Conservation (phyloP, 2,797 vertebrate species). For the Cetoscarus ocellatus region DNA sequence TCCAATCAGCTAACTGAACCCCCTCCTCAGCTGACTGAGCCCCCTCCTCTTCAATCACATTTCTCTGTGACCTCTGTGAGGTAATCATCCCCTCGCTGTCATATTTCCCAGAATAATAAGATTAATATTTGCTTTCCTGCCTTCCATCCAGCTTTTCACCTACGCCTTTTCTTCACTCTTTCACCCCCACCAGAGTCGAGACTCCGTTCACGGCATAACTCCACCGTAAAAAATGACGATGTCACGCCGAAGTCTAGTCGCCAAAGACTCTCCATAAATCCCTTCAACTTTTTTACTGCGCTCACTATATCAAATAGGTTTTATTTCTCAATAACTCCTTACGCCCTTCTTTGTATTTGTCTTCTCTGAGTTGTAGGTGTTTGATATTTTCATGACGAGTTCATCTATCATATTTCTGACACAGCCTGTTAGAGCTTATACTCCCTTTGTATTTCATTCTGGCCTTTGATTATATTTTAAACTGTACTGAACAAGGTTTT, state of each 20-base stretch:
- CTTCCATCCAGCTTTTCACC: constrained; percentile 1
- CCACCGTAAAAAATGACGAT: neutral
- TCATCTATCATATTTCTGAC: constrained; percentile 6
- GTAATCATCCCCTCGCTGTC: neutral
- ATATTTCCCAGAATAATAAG: neutral
- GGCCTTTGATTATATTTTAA: neutral
- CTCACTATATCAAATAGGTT: neutral
- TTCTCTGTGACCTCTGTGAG: neutral
- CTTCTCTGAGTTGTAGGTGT: neutral
- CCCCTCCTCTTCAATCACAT: neutral
- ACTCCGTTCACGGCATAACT: neutral
- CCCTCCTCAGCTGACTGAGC: constrained; percentile 4
- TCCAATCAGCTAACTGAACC: constrained; percentile 4
- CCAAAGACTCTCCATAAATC: constrained; percentile 18
- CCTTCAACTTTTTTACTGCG: constrained; percentile 3
- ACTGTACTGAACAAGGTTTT: neutral
- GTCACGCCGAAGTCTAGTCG: neutral
- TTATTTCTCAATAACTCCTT: constrained; percentile 11
- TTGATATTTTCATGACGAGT: constrained; percentile 2
- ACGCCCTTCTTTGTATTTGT: neutral
- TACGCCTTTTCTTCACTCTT: neutral
- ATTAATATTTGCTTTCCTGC: neutral
- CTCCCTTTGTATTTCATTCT: neutral
- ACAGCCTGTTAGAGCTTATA: neutral
- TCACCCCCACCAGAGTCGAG: neutral